Conservation (phyloP, 1,140 invertebrate genomes). For the Alviniconcha marisindica region DNA sequence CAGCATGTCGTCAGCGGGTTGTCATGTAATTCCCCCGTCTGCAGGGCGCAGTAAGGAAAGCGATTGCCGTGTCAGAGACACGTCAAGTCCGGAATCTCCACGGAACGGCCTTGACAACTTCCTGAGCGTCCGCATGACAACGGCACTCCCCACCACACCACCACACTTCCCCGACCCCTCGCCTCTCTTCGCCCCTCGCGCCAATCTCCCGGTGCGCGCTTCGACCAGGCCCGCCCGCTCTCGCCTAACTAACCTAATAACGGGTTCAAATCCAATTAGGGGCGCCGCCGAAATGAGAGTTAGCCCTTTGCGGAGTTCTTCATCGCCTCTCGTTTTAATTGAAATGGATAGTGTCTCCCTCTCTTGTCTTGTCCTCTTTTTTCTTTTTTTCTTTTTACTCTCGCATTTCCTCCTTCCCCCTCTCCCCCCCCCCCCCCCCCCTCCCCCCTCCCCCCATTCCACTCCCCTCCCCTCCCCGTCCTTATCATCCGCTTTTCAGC, state of each 20-base stretch:
- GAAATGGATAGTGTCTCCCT: constrained; percentile 31
- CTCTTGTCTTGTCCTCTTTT: neutral
- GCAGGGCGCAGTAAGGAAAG: too few species aligned
- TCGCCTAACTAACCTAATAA: constrained; percentile 36
- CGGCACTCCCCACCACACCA: too few species aligned
- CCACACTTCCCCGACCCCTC: too few species aligned
- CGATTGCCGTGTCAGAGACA: too few species aligned
- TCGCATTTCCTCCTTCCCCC: neutral
- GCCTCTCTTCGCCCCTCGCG: neutral
- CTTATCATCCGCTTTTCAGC: constrained; percentile 23
- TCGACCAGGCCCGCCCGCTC: constrained; percentile 9
- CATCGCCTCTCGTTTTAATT: constrained; percentile 32
- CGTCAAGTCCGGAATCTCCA: too few species aligned
- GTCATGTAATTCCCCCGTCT: too few species aligned
- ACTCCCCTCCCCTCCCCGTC: constrained; percentile 30
- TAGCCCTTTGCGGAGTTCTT: constrained; percentile 22
- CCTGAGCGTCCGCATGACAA: neutral
- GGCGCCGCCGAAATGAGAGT: constrained; percentile 18
- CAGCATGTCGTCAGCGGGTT: too few species aligned
- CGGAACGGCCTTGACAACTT: too few species aligned
- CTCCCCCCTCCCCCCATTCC: neutral
- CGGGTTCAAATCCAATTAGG: constrained; percentile 36
- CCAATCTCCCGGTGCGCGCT: neutral
- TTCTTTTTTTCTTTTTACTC: neutral
- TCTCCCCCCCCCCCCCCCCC: neutral